A percentile compares a stretch with the other conserved stretches of the same genome.
Evolutionary conservation across 2,113 vertebrate species (phyloP).

Genomic region (Atractosteus spatula): DNA sequence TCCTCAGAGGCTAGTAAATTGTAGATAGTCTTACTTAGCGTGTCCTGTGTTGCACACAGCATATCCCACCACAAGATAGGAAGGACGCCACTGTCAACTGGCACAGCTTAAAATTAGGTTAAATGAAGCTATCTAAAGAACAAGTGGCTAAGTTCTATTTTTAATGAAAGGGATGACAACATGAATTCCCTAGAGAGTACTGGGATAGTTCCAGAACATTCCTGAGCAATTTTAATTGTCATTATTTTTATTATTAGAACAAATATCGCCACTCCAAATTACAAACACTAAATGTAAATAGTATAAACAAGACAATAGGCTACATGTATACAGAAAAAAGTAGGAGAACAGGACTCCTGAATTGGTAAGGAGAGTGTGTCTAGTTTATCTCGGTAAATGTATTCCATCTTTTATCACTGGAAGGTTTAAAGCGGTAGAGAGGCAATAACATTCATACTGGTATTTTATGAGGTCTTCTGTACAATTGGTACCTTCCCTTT

Average conservation of each 20-base stretch:
- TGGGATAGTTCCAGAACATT: constrained; percentile 45
- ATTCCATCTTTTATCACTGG: too few species aligned
- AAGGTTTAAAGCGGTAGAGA: too few species aligned
- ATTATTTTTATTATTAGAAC: too few species aligned
- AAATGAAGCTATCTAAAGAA: constrained; percentile 50
- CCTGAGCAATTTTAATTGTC: not conserved
- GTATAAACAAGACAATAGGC: too few species aligned
- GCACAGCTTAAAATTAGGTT: constrained; percentile 45
- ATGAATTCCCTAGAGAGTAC: constrained; percentile 40
- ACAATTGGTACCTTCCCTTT: not conserved
- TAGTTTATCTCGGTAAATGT: too few species aligned
- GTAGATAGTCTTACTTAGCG: constrained; percentile 53
- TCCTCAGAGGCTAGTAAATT: constrained; percentile 45
- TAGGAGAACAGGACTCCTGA: too few species aligned
- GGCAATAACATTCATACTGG: too few species aligned
- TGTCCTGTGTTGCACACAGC: constrained; percentile 41
- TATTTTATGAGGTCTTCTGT: too few species aligned
- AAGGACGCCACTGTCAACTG: constrained; percentile 47
- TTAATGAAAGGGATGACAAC: constrained; percentile 56
- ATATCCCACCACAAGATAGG: constrained; percentile 27
- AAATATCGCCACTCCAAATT: too few species aligned
- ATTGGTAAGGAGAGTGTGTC: too few species aligned
- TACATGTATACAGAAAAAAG: too few species aligned
- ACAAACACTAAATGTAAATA: too few species aligned
- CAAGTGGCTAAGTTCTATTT: constrained; percentile 57